Base-by-base conservation (phyloP, 1,140 invertebrate species). In the Berghia stephanieae region DNA sequence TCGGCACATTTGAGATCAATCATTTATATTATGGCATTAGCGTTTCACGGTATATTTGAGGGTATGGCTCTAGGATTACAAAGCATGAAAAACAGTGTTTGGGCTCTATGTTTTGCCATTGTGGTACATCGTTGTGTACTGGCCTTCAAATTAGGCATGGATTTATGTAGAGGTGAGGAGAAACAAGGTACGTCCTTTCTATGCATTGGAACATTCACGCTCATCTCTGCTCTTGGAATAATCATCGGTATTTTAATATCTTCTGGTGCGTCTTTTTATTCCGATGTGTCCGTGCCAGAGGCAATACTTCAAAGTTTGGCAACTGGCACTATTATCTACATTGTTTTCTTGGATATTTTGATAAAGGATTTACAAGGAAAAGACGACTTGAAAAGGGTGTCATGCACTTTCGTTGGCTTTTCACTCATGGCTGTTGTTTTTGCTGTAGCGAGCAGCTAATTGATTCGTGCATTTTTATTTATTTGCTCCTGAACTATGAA, bases 21-120 rank as follows among this genome's bases (percentile, higher is more conserved):
- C 24, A 84, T 90, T 13, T 93, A 96, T 73, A 94, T 97, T 0
- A 89, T 96, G 34, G 96, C 96, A 1, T 90, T 98, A 16, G 96
- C 95, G 5, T 93, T 97, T 71, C 96, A 98, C 86, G 95, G 96
- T 81, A 90, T 97, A 0, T 96, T 98, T 84, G 96, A 98, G 92
- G 96, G 96, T 0, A 88, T 96, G 68, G 94, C 95, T 0, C 93
- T 96, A 10, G 95, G 95, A 1, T 87, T 96, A 4, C 94, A 95
- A 83, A 87, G 81, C 68, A 68, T 83, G 40, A 83, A 86, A 36
- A 83, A 80, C 80, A 84, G 85, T 73, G 84, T 84, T 10, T 86
- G 86, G 85, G 77, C 83, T 24, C 71, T 87, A 57, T 86, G 85
- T 78, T 85, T 86, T 55, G 85, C 85, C 27, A 84, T 86, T 27